Conservation (phyloP, 1,140 invertebrate genomes). For the Trinorchestia longiramus region DNA sequence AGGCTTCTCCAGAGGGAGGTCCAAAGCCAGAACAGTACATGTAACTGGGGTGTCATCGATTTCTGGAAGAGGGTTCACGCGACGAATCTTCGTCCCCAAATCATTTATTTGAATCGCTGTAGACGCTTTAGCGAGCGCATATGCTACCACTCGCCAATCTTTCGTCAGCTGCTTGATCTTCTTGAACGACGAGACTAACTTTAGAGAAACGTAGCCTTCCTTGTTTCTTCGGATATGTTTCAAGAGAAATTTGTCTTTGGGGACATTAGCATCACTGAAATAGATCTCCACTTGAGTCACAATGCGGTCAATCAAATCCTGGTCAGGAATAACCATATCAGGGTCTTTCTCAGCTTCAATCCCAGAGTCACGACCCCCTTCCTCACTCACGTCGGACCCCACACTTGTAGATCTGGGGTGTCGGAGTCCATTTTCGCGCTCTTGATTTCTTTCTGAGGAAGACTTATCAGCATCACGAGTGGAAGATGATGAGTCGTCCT, state of each 20-base stretch:
- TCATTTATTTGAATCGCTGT: constrained; percentile 90
- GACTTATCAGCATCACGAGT: constrained; percentile 37
- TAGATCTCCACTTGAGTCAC: constrained; percentile 91
- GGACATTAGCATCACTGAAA: constrained; percentile 93
- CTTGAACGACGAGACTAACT: constrained; percentile 93
- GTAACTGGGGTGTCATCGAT: constrained; percentile 92
- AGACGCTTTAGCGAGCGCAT: constrained; percentile 81
- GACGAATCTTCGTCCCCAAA: constrained; percentile 88
- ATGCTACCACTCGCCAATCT: constrained; percentile 92
- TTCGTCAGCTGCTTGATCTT: constrained; percentile 91
- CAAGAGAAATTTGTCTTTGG: constrained; percentile 93
- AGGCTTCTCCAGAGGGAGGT: constrained; percentile 85
- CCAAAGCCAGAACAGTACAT: constrained; percentile 87
- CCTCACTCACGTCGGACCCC: constrained; percentile 64
- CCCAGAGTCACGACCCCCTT: constrained; percentile 66
- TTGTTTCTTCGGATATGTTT: constrained; percentile 95
- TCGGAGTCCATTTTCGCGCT: constrained; percentile 55
- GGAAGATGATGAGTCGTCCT: constrained; percentile 17
- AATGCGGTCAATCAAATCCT: constrained; percentile 71
- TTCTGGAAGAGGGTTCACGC: constrained; percentile 85
- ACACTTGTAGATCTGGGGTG: constrained; percentile 61
- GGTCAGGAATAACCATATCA: constrained; percentile 67
- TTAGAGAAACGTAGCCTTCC: constrained; percentile 93
- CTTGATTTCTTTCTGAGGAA: not conserved
- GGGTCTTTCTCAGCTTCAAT: constrained; percentile 67